Percentiles rank a stretch among this genome's conserved stretches.
Conservation (phyloP, 2,113 vertebrate genomes). For the Smithornis capensis region DNA sequence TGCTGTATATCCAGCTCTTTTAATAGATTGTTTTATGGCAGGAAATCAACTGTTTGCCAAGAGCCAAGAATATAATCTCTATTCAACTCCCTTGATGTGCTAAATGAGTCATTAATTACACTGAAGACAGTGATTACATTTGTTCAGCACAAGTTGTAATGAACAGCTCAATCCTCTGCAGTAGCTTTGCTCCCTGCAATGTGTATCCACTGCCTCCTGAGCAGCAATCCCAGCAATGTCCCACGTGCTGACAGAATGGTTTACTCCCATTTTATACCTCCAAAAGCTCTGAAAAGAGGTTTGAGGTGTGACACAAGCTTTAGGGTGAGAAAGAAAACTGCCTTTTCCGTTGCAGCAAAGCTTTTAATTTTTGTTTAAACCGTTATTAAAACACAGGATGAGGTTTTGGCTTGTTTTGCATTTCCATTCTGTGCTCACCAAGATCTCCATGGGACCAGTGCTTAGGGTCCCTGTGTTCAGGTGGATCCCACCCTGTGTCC, state of each 20-base stretch:
- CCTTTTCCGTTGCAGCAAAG: not conserved
- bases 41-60: not conserved
- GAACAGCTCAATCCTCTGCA: not conserved
- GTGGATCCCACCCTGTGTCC: no score
- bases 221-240: not conserved
- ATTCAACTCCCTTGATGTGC: not conserved
- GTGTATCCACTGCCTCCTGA: rapidly evolving
- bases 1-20: not conserved
- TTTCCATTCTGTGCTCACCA: not conserved
- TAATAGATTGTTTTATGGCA: not conserved
- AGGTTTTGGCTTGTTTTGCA: not conserved
- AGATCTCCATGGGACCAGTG: not conserved
- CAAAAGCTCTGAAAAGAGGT: not conserved
- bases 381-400: not conserved
- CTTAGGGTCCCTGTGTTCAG: not conserved
- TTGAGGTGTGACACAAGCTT: not conserved
- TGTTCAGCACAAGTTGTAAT: not conserved
- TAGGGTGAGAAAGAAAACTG: not conserved
- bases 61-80: not conserved
- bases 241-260: rapidly evolving
- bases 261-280: not conserved
- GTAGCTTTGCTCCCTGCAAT: not conserved
- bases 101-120: not conserved
- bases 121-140: not conserved
- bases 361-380: not conserved